Base-by-base conservation (phyloP, 2,797 vertebrate genomes). In the Falco concolor region DNA sequence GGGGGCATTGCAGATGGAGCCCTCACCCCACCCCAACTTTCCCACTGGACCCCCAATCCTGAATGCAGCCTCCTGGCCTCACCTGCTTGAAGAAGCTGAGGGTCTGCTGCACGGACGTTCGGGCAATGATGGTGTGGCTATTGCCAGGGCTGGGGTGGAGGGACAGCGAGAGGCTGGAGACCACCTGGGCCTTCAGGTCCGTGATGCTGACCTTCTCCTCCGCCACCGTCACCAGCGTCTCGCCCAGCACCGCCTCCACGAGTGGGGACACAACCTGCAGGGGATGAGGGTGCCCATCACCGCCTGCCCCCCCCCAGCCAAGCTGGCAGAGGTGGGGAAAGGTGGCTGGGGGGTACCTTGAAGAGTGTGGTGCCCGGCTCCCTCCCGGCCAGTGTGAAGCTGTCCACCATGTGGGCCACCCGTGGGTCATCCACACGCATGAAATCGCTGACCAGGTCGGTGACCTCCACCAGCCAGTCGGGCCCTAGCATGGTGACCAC, bases 381-480 rank as follows among this genome's bases (percentile, higher is more conserved):
- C 94, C 99, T 98, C 28, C 99, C 99, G 0, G 99, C 99, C 93
- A 99, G 96, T 0, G 99, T 98, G 30, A 98, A 99, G 92, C 98
- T 97, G 98, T 99, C 99, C 96, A 99, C 98, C 98, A 99, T 88
- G 94, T 99, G 99, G 1, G 99, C 99, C 87, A 99, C 98, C 19
- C 99, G 97, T 2, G 99, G 98, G 97, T 99, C 99, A 0, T 98
- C 98, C 93, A 99, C 98, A 8, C 98, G 98, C 97, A 99, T 98
- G 78, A 99, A 99, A 96, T 99, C 99, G 54, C 99, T 98, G 70
- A 99, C 99, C 95, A 99, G 98, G 97, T 99, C 99, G 0, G 99
- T 99, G 97, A 99, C 99, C 53, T 99, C 99, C 97, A 99, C 99
- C 97, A 99, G 98, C 99, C 99, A 99, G 97, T 99, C 99, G 0